Conservation (phyloP, 2,888 invertebrate genomes). For the Scotopteryx bipunctaria region DNA sequence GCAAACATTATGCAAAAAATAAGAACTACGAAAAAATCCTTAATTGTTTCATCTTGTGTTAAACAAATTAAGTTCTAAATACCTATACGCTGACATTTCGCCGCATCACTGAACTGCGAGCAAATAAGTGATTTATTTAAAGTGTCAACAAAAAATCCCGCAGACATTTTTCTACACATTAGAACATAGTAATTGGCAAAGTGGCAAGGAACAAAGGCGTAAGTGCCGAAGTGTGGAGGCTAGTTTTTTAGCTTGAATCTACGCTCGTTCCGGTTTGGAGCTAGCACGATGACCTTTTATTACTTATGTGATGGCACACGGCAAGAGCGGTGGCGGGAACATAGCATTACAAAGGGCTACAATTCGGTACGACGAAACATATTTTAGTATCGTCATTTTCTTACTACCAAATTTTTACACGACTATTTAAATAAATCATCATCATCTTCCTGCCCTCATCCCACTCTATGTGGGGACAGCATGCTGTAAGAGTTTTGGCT, state of each 20-base stretch:
- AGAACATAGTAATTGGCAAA: constrained; percentile 13
- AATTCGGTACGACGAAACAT: too few relatives aligned
- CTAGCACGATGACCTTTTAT: constrained; percentile 80
- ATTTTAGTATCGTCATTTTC: too few relatives aligned
- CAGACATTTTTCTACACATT: constrained; percentile 23
- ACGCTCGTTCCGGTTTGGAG: constrained; percentile 79
- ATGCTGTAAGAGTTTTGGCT: too few relatives aligned
- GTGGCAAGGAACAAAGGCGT: constrained; percentile 25
- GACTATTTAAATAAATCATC: too few relatives aligned
- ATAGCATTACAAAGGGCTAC: too few relatives aligned
- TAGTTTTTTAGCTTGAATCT: constrained; percentile 73
- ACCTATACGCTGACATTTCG: background rate
- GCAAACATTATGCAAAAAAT: too few relatives aligned
- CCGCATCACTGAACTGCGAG: constrained; percentile 18
- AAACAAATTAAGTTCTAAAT: too few relatives aligned
- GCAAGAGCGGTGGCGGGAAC: constrained; percentile 46
- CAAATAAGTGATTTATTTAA: constrained; percentile 36
- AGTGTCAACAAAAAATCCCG: constrained; percentile 35
- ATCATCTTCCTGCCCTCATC: too few relatives aligned
- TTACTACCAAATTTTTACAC: too few relatives aligned
- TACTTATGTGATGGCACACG: constrained; percentile 60
- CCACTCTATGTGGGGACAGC: too few relatives aligned
- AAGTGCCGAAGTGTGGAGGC: constrained; percentile 51
- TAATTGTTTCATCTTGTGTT: too few relatives aligned
- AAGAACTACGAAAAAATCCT: too few relatives aligned